phyloP scores from a whole-genome alignment of 92 coral and sea anemone species.

The Zoanthus solanderi region DNA sequence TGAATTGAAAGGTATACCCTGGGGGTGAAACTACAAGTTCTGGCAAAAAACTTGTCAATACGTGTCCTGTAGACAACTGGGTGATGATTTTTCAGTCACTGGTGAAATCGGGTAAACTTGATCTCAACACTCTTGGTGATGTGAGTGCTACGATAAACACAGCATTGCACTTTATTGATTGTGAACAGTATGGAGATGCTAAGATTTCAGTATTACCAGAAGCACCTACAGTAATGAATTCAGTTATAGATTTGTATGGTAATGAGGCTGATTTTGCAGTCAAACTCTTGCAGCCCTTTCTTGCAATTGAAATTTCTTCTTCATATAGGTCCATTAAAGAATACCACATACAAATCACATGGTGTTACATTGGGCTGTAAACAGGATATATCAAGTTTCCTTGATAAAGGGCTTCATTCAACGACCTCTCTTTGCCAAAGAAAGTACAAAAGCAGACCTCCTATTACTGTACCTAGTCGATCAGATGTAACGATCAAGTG shows the following conservation, averaged over 20 bases:
- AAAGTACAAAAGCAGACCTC: conserved; percentile 58
- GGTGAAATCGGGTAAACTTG: conserved; percentile 41
- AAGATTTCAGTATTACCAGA: conserved; percentile 28
- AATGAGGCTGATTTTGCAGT: conserved; percentile 64
- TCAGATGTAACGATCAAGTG: conserved; percentile 42
- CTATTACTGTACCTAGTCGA: conserved; percentile 42
- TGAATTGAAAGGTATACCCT: conserved; percentile 35
- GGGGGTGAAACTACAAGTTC: conserved; percentile 36
- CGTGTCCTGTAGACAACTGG: conserved; percentile 57
- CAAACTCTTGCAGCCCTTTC: conserved; percentile 32
- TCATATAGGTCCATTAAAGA: conserved; percentile 49
- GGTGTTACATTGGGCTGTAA: conserved; percentile 34
- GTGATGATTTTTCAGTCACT: conserved; percentile 47
- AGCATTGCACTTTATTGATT: conserved; percentile 40
- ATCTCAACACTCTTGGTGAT: no score
- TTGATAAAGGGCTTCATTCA: conserved; percentile 56
- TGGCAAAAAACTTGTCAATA: conserved; percentile 42
- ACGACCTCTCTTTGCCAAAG: conserved; percentile 51
- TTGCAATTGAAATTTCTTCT: conserved; percentile 39
- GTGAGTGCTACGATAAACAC: conserved; percentile 26
- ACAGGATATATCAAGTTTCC: conserved; percentile 24
- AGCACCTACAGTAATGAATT: conserved; percentile 10
- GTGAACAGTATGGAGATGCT: conserved; percentile 48
- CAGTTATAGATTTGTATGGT: conserved; percentile 59
- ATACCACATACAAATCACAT: conserved; percentile 28